Evolutionary conservation across 2,888 invertebrate species (phyloP).

Genomic region (Lycocerus yunnanus): DNA sequence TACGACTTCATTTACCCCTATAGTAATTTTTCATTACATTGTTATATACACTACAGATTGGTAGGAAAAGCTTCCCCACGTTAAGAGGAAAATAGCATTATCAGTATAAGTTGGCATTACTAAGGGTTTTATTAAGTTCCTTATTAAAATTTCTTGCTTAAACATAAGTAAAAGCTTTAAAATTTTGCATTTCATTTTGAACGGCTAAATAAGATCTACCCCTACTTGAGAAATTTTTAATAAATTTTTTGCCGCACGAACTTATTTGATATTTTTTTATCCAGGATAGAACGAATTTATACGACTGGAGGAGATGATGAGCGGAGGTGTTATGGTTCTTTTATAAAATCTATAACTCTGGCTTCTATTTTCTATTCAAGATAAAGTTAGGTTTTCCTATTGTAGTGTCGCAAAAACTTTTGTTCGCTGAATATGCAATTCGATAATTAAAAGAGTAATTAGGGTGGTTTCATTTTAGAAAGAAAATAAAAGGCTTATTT

Average conservation of each 20-base stretch:
- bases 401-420: neutral
- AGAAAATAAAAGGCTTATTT: neutral
- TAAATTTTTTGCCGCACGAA: neutral
- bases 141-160: neutral
- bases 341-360: neutral
- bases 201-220: neutral
- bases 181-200: neutral
- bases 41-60: neutral
- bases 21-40: neutral
- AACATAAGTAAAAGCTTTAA: neutral
- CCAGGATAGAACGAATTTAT: neutral
- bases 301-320: neutral
- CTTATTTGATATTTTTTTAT: neutral
- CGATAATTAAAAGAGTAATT: neutral
- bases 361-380: neutral
- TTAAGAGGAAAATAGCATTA: neutral
- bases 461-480: neutral
- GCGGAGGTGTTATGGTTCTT: neutral
- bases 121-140: neutral
- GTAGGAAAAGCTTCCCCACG: neutral
- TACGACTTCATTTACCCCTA: neutral
- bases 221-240: neutral
- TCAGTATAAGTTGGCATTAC: neutral
- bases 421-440: neutral
- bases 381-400: neutral